Percentiles rank a stretch among this genome's conserved stretches.
Evolutionary conservation across 1,140 invertebrate genomes (phyloP).

Genomic region (Cydia fagiglandana): DNA sequence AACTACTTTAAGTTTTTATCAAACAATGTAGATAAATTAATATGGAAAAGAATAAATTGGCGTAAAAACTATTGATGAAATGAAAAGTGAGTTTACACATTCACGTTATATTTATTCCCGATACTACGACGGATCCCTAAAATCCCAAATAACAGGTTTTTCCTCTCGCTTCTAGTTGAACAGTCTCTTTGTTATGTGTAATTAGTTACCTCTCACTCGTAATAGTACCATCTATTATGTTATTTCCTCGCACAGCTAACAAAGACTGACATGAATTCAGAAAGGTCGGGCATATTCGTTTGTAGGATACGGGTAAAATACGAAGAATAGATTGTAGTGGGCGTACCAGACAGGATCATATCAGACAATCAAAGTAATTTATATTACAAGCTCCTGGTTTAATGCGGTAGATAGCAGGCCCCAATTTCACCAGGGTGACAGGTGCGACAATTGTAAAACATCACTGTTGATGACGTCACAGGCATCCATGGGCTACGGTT

Average conservation of each 20-base stretch:
- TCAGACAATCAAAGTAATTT: background rate
- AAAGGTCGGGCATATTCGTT: background rate
- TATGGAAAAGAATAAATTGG: too few species aligned
- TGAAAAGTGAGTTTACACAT: too few species aligned
- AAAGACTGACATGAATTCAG: constrained; percentile 1
- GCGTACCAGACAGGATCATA: background rate
- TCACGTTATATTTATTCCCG: too few species aligned
- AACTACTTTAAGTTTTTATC: too few species aligned
- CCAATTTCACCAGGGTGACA: too few species aligned
- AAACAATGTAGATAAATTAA: too few species aligned
- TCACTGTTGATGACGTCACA: too few species aligned
- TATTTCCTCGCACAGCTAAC: constrained; percentile 5
- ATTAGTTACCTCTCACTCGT: constrained; percentile 17
- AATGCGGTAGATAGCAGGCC: too few species aligned
- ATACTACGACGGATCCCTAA: background rate
- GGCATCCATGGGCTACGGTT: too few species aligned
- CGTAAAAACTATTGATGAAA: too few species aligned
- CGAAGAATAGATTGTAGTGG: background rate
- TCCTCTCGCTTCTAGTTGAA: constrained; percentile 5
- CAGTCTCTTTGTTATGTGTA: constrained; percentile 14
- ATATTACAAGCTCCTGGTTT: too few species aligned
- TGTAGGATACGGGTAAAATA: background rate
- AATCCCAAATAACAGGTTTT: constrained; percentile 8
- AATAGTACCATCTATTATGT: constrained; percentile 10
- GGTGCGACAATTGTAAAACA: too few species aligned